Percentiles rank a stretch among this genome's conserved stretches.
Conservation (phyloP, 2,797 vertebrate species). For the Manis pentadactyla region DNA sequence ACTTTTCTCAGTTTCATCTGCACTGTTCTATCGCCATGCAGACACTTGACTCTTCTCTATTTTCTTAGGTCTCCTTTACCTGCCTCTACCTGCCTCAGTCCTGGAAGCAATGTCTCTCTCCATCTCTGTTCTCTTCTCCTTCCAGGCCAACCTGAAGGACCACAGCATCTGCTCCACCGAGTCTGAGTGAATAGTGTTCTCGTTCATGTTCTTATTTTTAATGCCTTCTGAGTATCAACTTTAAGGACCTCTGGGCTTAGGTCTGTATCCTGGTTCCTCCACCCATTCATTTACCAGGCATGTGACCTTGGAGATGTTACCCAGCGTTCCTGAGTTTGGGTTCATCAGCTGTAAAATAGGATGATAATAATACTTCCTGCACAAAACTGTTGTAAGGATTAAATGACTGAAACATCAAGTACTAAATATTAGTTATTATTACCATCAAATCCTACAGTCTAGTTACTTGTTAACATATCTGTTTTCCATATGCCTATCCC, state of each 20-base stretch:
- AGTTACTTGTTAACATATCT: background rate
- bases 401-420: background rate
- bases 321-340: background rate
- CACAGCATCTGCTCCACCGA: background rate
- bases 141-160: background rate
- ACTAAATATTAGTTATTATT: background rate
- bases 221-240: background rate
- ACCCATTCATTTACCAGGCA: background rate
- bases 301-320: background rate
- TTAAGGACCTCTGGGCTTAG: background rate
- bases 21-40: background rate
- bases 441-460: background rate
- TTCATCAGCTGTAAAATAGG: background rate
- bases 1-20: background rate
- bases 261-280: background rate
- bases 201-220: background rate
- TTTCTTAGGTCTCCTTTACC: background rate
- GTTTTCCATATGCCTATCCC: background rate
- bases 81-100: background rate
- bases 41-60: background rate
- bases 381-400: background rate
- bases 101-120: background rate
- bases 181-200: background rate
- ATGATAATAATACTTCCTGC: background rate
- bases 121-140: background rate